Conservation (phyloP, 2,113 vertebrate genomes). For the Neolamprologus falcicula region DNA sequence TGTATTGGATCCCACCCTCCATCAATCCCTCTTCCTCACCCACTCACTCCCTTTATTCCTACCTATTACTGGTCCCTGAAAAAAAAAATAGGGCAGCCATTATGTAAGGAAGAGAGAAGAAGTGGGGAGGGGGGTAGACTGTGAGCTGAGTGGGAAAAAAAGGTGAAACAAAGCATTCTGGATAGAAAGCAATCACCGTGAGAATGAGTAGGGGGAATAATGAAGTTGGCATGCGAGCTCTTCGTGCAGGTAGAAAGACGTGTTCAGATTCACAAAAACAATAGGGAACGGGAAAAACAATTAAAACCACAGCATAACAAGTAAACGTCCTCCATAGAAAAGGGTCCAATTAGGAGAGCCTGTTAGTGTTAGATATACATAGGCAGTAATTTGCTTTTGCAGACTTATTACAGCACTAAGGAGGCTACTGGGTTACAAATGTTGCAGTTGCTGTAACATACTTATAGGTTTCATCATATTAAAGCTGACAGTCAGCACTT, state of each 20-base stretch:
- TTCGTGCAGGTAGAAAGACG: neutral
- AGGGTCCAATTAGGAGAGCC: neutral
- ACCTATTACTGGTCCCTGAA: constrained; percentile 54
- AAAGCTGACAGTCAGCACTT: neutral
- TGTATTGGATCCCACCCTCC: constrained; percentile 22
- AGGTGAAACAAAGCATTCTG: constrained; percentile 33
- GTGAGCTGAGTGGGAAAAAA: neutral
- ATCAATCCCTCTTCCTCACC: constrained; percentile 47
- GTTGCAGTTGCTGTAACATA: neutral
- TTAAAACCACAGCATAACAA: neutral
- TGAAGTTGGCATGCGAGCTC: neutral
- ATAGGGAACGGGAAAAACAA: neutral
- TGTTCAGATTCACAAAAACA: neutral
- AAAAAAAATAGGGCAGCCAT: constrained; percentile 64
- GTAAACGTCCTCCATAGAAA: neutral
- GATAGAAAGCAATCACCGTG: constrained; percentile 24
- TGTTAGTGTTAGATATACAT: neutral
- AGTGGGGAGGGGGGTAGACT: constrained; percentile 4
- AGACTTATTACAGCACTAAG: neutral
- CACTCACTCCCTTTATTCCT: constrained; percentile 57
- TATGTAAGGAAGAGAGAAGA: constrained; percentile 62
- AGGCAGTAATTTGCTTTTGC: neutral
- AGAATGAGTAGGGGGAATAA: constrained; percentile 42
- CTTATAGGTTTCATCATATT: neutral
- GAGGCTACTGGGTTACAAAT: neutral